Base-by-base conservation (phyloP, 2,113 vertebrate genomes). In the Lynx canadensis region DNA sequence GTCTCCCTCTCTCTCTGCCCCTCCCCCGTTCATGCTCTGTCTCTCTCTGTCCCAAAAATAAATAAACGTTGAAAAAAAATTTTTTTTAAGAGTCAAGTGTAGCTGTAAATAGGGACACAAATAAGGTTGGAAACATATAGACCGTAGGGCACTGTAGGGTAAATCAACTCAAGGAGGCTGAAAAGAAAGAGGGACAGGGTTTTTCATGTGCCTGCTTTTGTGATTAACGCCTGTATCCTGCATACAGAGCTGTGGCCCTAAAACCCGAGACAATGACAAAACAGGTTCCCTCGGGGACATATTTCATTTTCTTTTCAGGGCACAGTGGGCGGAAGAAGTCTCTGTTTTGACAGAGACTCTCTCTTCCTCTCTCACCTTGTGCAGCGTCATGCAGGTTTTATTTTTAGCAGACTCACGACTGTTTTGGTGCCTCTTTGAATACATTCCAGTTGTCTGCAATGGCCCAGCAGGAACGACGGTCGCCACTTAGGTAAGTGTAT, bases 371-470 rank as follows among this genome's bases (percentile, higher is more conserved):
- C 6, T 13, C 55, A 68, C 45, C 29, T 41, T 4, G 3, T 1
- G n/a, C 55, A 41, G 21, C 1, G 1, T 7, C 8, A 0, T 4
- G 8, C 10, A 3, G 1, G 1, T 41, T 52, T 80, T 81, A 65
- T 73, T 74, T 81, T 81, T 60, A 71, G 63, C 0, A 21, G 12
- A 29, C 10, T 71, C 52, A 23, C 31, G 29, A 60, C 45, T 52
- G 2, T 13, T 16, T 21, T 21, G 45, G 13, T 29, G n/a, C 11
- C 12, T 52, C 86, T 36, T 27, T 19, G 31, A 16, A 83, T 23
- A 27, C n/a, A 18, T 50, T 50, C 18, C 6, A 45, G 55, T 57
- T 4, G 21, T 4, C 13, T 0, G 9, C 29, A 15, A 5, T 0
- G 60, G 2, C 31, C 23, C 5, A 5, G 36, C 21, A 36, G 48